Evolutionary conservation across 2,797 vertebrate species (phyloP).

Genomic region (Iguana delicatissima): DNA sequence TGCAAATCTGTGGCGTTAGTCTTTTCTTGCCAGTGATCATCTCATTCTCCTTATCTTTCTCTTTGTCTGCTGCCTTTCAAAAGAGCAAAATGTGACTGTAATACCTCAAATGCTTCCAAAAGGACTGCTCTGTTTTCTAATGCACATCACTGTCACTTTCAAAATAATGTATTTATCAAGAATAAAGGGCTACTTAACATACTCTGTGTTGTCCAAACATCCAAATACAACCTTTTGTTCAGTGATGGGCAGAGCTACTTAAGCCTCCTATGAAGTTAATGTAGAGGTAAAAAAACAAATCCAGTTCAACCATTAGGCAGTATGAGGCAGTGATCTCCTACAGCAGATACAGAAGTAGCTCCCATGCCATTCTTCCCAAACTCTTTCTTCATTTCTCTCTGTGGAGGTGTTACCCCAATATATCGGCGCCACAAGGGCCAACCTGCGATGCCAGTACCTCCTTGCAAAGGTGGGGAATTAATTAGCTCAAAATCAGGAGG

Average conservation of each 20-base stretch:
- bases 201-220: background rate
- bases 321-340: background rate
- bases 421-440: no score
- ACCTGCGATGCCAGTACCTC: no score
- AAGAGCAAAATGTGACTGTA: background rate
- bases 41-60: background rate
- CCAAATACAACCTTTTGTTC: background rate
- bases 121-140: background rate
- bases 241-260: background rate
- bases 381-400: no score
- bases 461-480: no score
- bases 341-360: no score
- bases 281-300: background rate
- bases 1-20: conserved; percentile 51
- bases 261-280: background rate
- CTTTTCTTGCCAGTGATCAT: background rate
- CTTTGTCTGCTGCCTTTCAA: conserved; percentile 12
- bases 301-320: background rate
- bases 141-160: background rate
- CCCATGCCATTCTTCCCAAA: background rate
- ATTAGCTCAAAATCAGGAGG: no score
- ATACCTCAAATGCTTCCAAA: background rate
- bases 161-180: background rate
- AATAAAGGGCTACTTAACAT: background rate
- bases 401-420: no score